Evolutionary conservation across 2,888 invertebrate species (phyloP).

Genomic region (Drosophila mimetica): DNA sequence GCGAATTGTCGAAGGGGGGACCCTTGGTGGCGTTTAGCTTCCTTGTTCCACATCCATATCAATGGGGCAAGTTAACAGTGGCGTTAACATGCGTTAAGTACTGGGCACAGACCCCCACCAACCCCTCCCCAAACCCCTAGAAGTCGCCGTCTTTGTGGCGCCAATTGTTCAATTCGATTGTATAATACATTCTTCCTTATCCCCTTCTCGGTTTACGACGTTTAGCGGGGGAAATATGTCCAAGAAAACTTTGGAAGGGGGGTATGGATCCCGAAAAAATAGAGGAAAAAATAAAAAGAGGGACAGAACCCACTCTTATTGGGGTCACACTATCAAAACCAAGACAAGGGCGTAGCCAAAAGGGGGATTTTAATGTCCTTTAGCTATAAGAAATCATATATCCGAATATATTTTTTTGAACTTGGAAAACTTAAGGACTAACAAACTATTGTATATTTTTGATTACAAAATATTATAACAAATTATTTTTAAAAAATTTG

Average conservation of each 20-base stretch:
- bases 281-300: background rate
- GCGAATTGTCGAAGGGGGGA: constrained; percentile 55
- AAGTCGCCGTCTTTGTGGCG: constrained; percentile 25
- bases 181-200: constrained; percentile 29
- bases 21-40: constrained; percentile 11
- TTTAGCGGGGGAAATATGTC: constrained; percentile 1
- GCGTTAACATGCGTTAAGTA: constrained; percentile 42
- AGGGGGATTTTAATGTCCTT: constrained; percentile 7
- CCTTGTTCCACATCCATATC: constrained; percentile 44
- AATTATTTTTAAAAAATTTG: too few relatives aligned
- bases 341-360: constrained; percentile 23
- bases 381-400: too few relatives aligned
- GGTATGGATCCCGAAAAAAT: too few relatives aligned
- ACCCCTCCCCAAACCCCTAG: background rate
- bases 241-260: constrained; percentile 14
- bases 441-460: too few relatives aligned
- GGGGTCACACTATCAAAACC: constrained; percentile 19
- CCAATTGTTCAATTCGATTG: constrained; percentile 37
- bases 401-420: too few relatives aligned
- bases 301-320: constrained; percentile 20
- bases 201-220: background rate
- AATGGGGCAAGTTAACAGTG: constrained; percentile 17
- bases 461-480: too few relatives aligned
- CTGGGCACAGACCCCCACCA: background rate
- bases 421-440: too few relatives aligned